Evolutionary conservation across 2,888 invertebrate species (phyloP).

Genomic region (Oxyteleia sp.): DNA sequence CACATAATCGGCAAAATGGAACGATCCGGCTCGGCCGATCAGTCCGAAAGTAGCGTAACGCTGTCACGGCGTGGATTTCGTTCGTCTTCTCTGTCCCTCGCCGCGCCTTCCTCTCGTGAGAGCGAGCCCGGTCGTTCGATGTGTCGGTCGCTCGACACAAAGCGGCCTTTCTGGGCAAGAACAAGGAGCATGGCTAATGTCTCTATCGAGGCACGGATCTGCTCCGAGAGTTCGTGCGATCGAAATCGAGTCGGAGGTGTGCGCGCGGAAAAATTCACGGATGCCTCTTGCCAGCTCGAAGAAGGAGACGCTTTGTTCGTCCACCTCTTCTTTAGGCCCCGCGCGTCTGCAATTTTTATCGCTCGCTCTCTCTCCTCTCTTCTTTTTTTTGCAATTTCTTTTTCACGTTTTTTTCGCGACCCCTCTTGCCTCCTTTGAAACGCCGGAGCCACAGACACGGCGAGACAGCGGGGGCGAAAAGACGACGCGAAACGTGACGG

Average conservation of each 20-base stretch:
- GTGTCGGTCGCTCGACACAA: too few relatives aligned
- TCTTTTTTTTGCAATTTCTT: background rate
- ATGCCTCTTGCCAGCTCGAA: slow-evolving; percentile 56
- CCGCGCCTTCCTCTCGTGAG: too few relatives aligned
- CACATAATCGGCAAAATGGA: too few relatives aligned
- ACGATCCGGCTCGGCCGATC: too few relatives aligned
- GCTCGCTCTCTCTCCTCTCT: slow-evolving; percentile 10
- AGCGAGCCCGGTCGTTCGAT: too few relatives aligned
- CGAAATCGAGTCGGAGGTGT: slow-evolving; percentile 67
- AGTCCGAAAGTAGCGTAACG: too few relatives aligned
- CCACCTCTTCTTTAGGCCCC: slow-evolving; percentile 55
- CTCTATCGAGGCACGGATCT: slow-evolving; percentile 77
- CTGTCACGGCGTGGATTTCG: too few relatives aligned
- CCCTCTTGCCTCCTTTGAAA: background rate
- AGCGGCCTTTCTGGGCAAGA: too few relatives aligned
- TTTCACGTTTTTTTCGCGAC: background rate
- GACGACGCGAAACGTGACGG: slow-evolving; percentile 68
- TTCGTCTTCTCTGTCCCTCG: too few relatives aligned
- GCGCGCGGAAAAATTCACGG: slow-evolving; percentile 68
- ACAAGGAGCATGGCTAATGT: slow-evolving; percentile 79
- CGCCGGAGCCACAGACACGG: background rate
- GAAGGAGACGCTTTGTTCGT: slow-evolving; percentile 64
- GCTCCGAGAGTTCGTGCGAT: slow-evolving; percentile 67
- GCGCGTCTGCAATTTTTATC: slow-evolving; percentile 65
- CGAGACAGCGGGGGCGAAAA: slow-evolving; percentile 21